Evolutionary conservation across 2,888 invertebrate species (phyloP).

Genomic region (Drosophila acutilabella): DNA sequence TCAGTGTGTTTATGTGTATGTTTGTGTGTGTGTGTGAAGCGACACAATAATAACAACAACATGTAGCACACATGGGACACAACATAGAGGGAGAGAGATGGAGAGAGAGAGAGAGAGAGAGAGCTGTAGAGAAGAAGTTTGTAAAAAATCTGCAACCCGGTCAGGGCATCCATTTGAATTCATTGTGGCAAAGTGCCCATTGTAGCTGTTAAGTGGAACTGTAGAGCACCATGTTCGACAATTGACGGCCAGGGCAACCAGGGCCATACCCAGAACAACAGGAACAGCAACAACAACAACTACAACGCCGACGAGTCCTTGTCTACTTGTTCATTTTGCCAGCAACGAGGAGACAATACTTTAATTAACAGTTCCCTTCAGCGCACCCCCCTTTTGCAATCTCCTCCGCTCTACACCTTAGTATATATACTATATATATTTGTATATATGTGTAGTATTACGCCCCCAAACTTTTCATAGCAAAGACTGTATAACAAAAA

Average conservation of each 20-base stretch:
- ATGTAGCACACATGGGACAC: slow-evolving; percentile 44
- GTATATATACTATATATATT: background rate
- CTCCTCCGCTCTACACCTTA: background rate
- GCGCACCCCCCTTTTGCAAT: slow-evolving; percentile 9
- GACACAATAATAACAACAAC: slow-evolving; percentile 42
- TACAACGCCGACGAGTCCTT: slow-evolving; percentile 65
- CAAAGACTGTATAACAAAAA: slow-evolving; percentile 27
- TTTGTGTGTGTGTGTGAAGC: slow-evolving; percentile 27
- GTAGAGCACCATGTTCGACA: slow-evolving; percentile 81
- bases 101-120: slow-evolving; percentile 2
- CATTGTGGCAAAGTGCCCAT: slow-evolving; percentile 82
- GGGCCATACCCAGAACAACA: slow-evolving; percentile 47
- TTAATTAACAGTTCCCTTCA: slow-evolving; percentile 80
- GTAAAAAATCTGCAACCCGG: slow-evolving; percentile 52
- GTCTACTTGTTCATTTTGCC: slow-evolving; percentile 80
- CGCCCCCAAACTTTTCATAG: slow-evolving; percentile 51
- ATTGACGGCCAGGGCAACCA: slow-evolving; percentile 76
- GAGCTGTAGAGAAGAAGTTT: background rate
- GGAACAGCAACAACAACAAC: slow-evolving; percentile 29
- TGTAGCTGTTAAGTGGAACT: slow-evolving; percentile 82
- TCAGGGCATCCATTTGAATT: slow-evolving; percentile 81
- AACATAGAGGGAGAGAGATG: slow-evolving; percentile 12
- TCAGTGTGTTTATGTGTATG: slow-evolving; percentile 11
- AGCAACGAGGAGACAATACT: slow-evolving; percentile 82
- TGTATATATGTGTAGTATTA: background rate